These are phyloP conservation scores for Melanaphis sacchari DNA, from an alignment of 1,140 invertebrate genomes.

Conservation along the genomic window DNA sequence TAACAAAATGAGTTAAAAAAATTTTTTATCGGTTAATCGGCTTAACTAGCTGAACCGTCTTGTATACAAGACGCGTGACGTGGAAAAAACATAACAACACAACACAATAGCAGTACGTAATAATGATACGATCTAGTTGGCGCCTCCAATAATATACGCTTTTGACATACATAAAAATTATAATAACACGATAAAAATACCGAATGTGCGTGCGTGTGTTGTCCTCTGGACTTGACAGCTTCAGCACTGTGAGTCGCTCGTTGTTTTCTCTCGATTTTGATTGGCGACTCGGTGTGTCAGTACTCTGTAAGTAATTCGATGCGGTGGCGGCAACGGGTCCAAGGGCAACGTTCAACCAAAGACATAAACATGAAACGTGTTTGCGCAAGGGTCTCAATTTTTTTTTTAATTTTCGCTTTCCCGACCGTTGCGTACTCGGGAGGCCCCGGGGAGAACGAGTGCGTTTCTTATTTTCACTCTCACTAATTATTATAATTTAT, in stretches of 20 bases:
- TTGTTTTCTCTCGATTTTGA: neutral
- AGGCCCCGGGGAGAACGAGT: neutral
- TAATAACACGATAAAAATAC: neutral
- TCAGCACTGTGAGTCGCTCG: neutral
- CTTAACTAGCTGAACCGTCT: neutral
- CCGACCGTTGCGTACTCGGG: neutral
- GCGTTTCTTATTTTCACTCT: neutral
- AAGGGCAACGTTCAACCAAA: neutral
- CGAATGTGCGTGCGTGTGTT: neutral
- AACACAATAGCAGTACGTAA: neutral
- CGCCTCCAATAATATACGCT: slow-evolving; percentile 19
- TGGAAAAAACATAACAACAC: neutral
- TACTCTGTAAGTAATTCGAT: neutral
- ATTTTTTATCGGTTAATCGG: neutral
- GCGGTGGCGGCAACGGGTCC: neutral
- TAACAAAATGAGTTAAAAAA: neutral
- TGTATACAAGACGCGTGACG: neutral
- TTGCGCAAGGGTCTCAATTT: neutral
- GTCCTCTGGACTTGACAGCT: slow-evolving; percentile 17
- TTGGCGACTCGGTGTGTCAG: neutral
- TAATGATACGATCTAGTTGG: slow-evolving; percentile 21
- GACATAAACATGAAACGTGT: neutral
- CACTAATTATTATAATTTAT: neutral
- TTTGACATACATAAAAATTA: neutral
- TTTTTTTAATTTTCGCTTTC: neutral